phyloP scores from a whole-genome alignment of 64 coral and sea anemone genomes.

The Montipora efflorescens region DNA sequence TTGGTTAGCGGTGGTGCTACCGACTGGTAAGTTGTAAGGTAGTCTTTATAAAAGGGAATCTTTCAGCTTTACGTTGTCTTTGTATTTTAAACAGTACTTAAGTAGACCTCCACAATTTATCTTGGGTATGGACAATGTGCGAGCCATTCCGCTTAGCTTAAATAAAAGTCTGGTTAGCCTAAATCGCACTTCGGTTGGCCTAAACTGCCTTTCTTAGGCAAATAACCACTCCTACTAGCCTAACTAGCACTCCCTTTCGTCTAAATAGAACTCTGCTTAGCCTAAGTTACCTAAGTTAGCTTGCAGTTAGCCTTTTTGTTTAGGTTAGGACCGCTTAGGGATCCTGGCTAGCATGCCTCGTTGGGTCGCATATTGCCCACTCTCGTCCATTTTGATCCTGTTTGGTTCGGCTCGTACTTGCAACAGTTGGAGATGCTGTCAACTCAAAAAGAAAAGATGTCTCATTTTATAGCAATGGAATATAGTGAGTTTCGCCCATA shows the following conservation, averaged over 20 bases:
- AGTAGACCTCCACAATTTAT: not conserved
- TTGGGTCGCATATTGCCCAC: not conserved
- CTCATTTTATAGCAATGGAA: not conserved
- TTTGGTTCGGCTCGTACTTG: conserved; percentile 10
- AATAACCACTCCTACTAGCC: not conserved
- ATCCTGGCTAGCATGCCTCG: not conserved
- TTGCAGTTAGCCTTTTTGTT: not conserved
- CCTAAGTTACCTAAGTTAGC: not conserved
- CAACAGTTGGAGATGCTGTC: conserved; percentile 22
- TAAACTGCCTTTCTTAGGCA: not conserved
- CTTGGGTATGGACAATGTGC: not conserved
- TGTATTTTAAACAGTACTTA: not conserved
- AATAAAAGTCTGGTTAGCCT: not conserved
- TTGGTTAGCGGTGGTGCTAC: not conserved
- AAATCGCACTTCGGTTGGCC: not conserved
- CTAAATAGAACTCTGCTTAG: not conserved
- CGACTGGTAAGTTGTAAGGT: conserved; percentile 19
- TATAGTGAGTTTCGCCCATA: not conserved
- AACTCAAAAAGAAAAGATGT: not conserved
- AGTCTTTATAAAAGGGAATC: not conserved
- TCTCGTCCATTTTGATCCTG: not conserved
- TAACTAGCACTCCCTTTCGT: not conserved
- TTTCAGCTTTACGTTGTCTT: not conserved
- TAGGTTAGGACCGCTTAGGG: not conserved
- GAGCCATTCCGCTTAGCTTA: not conserved